These are phyloP conservation scores for Jacana jacana DNA, from an alignment of 2,113 vertebrate genomes.

Conservation along the genomic window DNA sequence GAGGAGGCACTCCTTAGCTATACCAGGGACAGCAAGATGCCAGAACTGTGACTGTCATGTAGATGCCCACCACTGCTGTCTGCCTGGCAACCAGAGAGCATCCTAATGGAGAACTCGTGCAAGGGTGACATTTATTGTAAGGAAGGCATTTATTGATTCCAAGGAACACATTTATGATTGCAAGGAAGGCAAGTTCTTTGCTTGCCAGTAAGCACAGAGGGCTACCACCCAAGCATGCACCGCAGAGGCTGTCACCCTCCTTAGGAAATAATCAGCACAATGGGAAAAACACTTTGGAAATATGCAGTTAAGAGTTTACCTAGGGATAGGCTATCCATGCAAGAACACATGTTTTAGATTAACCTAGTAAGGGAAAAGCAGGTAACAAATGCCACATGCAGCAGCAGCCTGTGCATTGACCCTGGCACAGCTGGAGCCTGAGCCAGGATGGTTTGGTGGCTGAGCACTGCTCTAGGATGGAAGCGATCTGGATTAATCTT, in stretches of 20 bases:
- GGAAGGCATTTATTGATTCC: background rate
- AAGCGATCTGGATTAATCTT: background rate
- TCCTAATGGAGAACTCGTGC: accelerated
- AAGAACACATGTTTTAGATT: background rate
- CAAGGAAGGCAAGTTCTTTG: background rate
- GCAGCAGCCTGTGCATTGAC: background rate
- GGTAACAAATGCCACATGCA: background rate
- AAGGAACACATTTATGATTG: background rate
- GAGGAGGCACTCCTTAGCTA: background rate
- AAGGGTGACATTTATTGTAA: too few species aligned
- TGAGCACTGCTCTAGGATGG: background rate
- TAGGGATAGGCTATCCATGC: accelerated
- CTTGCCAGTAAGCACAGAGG: background rate
- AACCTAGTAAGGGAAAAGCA: background rate
- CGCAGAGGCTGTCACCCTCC: background rate
- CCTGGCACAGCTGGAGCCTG: background rate
- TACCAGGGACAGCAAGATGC: background rate
- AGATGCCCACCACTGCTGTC: background rate
- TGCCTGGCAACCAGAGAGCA: background rate
- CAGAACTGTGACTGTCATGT: background rate
- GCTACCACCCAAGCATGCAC: background rate
- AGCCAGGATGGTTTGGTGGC: background rate
- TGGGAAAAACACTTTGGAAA: background rate
- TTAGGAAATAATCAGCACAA: background rate
- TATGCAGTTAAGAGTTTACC: background rate